Evolutionary conservation across 2,113 vertebrate genomes (phyloP), one percentile per base, ranked within the genome.

Genomic region (Accipiter virgatus): DNA sequence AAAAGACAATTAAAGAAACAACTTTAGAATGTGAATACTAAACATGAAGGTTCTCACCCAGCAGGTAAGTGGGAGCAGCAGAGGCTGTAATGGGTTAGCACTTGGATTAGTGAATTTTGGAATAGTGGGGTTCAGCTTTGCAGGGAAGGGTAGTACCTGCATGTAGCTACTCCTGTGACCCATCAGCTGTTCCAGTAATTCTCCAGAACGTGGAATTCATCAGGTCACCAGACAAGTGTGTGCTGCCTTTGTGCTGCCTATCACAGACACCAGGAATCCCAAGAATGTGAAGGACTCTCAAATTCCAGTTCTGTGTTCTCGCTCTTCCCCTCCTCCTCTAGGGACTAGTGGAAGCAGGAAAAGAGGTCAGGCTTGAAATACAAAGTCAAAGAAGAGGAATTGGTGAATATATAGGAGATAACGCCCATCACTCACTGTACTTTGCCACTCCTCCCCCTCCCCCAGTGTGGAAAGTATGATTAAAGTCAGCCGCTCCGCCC

Each of bases 391-490:
- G 61, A 34, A 4, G 78, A 75, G 72, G 84, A 90, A 90, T 95
- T 86, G 5, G 55, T 73, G 94, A 89, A 26, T 66, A n/a, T 38
- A 1, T 2, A 34, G 74, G 43, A 73, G 79, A 81, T 90, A 93
- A 66, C 0, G 1, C 70, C 70, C 67, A 10, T 96, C 90, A 6
- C 73, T 96, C 22, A 1, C 55, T 72, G 83, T 25, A 1, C 17
- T 61, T 65, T 36, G 85, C 83, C 86, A 45, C 81, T 84, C 77
- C 25, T 36, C 20, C 68, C 29, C 45, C 38, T 68, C 50, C 8
- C 11, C 27, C 70, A 8, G 4, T 81, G 88, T 87, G 95, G 86
- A 96, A 95, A 95, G 90, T 84, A 3, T 94, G 95, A 97, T 95
- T 91, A 82, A 89, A 97, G 86, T 7, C 77, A 48, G 75, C 74